Conservation (phyloP, 2,888 invertebrate species). For the Ochropleura leucogaster region DNA sequence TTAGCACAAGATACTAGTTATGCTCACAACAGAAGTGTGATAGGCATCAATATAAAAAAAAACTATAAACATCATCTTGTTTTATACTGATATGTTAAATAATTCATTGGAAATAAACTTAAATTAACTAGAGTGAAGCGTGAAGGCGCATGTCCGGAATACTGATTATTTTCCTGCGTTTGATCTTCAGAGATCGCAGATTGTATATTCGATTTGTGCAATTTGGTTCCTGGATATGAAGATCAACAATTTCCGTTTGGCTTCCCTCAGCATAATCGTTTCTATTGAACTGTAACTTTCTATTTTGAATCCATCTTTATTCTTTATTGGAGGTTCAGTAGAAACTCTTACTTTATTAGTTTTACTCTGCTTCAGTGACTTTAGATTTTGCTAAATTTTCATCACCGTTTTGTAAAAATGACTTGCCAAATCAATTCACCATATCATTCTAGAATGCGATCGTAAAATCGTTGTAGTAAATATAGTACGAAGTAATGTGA, state of each 20-base stretch:
- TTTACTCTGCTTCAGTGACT: not conserved
- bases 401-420: not conserved
- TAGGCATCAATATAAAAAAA: constrained; percentile 35
- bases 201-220: constrained; percentile 36
- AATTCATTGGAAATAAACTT: constrained; percentile 45
- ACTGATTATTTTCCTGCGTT: constrained; percentile 49
- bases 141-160: constrained; percentile 41
- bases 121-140: constrained; percentile 42
- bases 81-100: constrained; percentile 55
- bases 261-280: constrained; percentile 12
- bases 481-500: constrained; percentile 61
- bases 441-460: constrained; percentile 42
- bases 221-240: constrained; percentile 35
- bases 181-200: constrained; percentile 47
- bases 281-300: constrained; percentile 9
- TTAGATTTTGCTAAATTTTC: not conserved
- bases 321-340: not conserved
- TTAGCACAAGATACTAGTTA: constrained; percentile 22
- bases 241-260: constrained; percentile 33
- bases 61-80: constrained; percentile 55
- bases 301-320: constrained; percentile 18
- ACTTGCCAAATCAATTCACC: constrained; percentile 12
- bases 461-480: constrained; percentile 41
- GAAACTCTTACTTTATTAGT: not conserved
- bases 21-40: constrained; percentile 28